These are phyloP conservation scores for Hyles euphorbiae DNA, from an alignment of 1,140 invertebrate species.

Conservation along the genomic window DNA sequence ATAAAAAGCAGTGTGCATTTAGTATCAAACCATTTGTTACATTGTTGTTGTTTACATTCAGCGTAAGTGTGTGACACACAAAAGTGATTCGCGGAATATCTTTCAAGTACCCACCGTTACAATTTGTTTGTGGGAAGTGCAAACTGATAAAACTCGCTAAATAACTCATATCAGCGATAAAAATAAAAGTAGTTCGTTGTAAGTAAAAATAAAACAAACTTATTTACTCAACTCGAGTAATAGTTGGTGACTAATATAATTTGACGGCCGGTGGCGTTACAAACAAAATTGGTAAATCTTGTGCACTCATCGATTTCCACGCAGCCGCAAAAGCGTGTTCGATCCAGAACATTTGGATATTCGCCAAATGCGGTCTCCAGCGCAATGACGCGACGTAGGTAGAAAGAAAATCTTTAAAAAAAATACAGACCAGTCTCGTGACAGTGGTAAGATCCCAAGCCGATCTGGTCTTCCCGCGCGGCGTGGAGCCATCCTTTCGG, in stretches of 20 bases:
- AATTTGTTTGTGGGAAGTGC: too few species aligned
- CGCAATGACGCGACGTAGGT: conserved; percentile 33
- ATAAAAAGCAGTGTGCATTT: too few species aligned
- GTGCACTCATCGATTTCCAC: conserved; percentile 47
- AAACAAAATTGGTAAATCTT: conserved; percentile 23
- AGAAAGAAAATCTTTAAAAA: conserved; percentile 14
- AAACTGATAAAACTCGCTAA: conserved; percentile 4
- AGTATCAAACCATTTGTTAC: too few species aligned
- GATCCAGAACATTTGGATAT: conserved; percentile 61
- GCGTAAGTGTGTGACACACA: too few species aligned
- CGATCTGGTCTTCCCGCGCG: conserved; percentile 76
- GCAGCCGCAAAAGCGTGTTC: conserved; percentile 56
- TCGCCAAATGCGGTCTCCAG: conserved; percentile 55
- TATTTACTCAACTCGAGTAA: neutral
- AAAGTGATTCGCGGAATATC: too few species aligned
- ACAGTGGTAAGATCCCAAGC: conserved; percentile 79
- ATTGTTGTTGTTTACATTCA: too few species aligned
- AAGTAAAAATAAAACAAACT: too few species aligned
- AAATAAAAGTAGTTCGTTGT: conserved; percentile 4
- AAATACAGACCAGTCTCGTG: conserved; percentile 72
- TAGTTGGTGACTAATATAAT: neutral
- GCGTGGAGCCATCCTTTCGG: conserved; percentile 56
- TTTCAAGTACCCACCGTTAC: too few species aligned
- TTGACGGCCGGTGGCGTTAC: neutral
- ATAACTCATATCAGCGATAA: conserved; percentile 10